A percentile compares a stretch with the other conserved stretches of the same genome.
Evolutionary conservation across 2,113 vertebrate genomes (phyloP).

Genomic region (Cynoglossus semilaevis): DNA sequence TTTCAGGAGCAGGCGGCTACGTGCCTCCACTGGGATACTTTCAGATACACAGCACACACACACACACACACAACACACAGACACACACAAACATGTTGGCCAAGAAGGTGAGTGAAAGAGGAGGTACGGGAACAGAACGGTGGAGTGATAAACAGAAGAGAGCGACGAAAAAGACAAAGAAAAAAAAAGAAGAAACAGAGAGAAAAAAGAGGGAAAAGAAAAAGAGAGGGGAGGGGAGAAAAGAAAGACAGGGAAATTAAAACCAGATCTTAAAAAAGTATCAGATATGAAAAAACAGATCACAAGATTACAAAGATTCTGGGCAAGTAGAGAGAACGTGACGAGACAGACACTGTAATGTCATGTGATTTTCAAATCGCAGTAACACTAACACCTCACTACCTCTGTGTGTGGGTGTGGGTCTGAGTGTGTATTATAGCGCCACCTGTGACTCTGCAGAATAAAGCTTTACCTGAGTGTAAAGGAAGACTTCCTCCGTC

Average conservation of each 20-base stretch:
- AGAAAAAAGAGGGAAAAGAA: slow-evolving; percentile 21
- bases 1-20: slow-evolving; percentile 92
- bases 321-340: slow-evolving; percentile 53
- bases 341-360: slow-evolving; percentile 53
- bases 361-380: slow-evolving; percentile 55
- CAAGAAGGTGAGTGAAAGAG: slow-evolving; percentile 16
- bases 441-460: slow-evolving; percentile 18
- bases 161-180: slow-evolving; percentile 27
- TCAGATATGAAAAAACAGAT: slow-evolving; percentile 67
- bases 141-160: slow-evolving; percentile 35
- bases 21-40: slow-evolving; percentile 80
- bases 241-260: slow-evolving; percentile 68
- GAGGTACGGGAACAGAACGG: slow-evolving; percentile 21
- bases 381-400: slow-evolving; percentile 46
- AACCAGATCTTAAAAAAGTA: slow-evolving; percentile 65
- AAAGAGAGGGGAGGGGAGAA: slow-evolving; percentile 33
- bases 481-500: slow-evolving; percentile 15
- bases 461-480: slow-evolving; percentile 4
- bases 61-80: slow-evolving; percentile 32
- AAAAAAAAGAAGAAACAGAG: slow-evolving; percentile 41
- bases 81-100: slow-evolving; percentile 32
- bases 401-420: slow-evolving; percentile 14
- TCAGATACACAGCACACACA: slow-evolving; percentile 46
- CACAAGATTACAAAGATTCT: slow-evolving; percentile 53
- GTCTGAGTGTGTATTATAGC: slow-evolving; percentile 9